These are phyloP conservation scores for Ramphastos sulfuratus DNA, from an alignment of 2,113 vertebrate species.

Conservation along the genomic window DNA sequence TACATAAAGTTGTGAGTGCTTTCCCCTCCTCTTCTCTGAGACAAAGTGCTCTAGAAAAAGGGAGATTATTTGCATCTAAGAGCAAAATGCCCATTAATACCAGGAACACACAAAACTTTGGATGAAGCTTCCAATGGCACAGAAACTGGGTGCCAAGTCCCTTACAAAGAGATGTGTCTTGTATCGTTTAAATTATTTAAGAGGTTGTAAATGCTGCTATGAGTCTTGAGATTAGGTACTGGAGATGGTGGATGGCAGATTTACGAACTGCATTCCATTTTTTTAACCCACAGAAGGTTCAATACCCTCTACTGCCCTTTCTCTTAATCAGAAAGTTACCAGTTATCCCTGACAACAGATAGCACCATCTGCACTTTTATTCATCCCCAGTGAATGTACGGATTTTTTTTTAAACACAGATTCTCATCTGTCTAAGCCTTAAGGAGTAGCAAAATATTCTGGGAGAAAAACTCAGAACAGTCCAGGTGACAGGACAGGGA, in stretches of 20 bases:
- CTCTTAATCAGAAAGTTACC: not conserved
- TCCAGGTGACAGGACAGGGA: not conserved
- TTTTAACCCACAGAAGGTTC: not conserved
- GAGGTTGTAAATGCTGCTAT: not conserved
- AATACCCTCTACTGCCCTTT: not conserved
- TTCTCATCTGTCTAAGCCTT: not conserved
- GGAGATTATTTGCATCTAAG: not conserved
- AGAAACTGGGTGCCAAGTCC: not conserved
- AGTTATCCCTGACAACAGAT: not conserved
- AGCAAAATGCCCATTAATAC: not conserved
- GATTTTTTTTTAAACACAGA: not conserved
- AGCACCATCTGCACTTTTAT: slow-evolving; percentile 23
- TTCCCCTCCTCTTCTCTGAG: not conserved
- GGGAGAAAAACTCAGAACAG: not conserved
- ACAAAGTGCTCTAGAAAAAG: no score
- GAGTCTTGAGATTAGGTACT: not conserved
- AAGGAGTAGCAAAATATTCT: not conserved
- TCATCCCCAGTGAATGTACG: not conserved
- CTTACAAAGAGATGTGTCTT: not conserved
- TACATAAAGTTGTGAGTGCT: not conserved
- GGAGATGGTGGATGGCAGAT: not conserved
- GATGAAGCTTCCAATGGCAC: not conserved
- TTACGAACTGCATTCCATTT: not conserved
- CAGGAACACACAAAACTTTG: not conserved
- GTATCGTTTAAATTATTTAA: not conserved